Conservation (phyloP, 2,888 invertebrate genomes). For the Cloeon dipterum region DNA sequence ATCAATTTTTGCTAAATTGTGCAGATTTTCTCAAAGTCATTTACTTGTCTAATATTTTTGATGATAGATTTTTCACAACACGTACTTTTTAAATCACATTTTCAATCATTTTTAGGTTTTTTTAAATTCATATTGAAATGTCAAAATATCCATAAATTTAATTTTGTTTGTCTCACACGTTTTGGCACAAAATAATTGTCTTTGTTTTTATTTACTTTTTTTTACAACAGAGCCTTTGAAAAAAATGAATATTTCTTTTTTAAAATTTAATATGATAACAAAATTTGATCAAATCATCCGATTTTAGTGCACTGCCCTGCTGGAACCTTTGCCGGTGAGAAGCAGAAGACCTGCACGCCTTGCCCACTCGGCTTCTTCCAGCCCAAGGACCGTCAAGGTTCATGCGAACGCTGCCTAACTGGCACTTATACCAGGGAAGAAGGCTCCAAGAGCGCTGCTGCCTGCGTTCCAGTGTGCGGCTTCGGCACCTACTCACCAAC, state of each 20-base stretch:
- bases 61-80: not conserved
- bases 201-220: no score
- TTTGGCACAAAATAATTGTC: no score
- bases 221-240: no score
- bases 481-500: constrained; percentile 91
- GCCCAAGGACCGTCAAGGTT: constrained; percentile 71
- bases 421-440: constrained; percentile 84
- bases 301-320: constrained; percentile 83
- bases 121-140: no score
- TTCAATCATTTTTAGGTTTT: no score
- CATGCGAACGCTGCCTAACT: constrained; percentile 72
- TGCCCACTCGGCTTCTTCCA: constrained; percentile 88
- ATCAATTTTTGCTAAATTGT: not conserved
- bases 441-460: constrained; percentile 64
- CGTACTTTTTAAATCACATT: no score
- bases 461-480: constrained; percentile 85
- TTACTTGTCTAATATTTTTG: not conserved
- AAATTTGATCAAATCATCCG: no score
- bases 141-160: no score
- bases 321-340: constrained; percentile 78
- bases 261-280: no score
- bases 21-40: not conserved
- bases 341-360: constrained; percentile 73
- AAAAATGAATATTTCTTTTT: no score
- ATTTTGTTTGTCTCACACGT: no score